Evolutionary conservation across 2,797 vertebrate genomes (phyloP), one percentile per base, ranked within the genome.

Genomic region (Cyclura pinguis): DNA sequence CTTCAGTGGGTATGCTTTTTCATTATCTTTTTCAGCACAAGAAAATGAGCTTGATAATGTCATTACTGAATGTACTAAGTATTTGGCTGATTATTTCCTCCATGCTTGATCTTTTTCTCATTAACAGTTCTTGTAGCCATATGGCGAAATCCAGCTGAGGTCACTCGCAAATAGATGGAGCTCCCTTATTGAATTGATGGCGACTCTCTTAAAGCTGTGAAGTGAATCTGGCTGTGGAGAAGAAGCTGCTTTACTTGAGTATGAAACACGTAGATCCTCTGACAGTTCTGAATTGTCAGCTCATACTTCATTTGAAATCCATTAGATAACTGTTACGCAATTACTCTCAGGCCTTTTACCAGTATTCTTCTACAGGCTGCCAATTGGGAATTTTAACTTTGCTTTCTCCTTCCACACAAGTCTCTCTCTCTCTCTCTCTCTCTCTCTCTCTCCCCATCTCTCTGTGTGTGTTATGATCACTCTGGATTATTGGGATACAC

Each of bases 311-410:
- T 93, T 93, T 91, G 90, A 93, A 93, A 27, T 87, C 88, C 82
- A 93, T 94, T 94, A 94, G 18, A 88, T 86, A 74, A 81, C 87
- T 87, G 57, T 52, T 94, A 91, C 92, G 90, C 94, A 95, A 93
- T 90, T 87, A 94, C 67, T 92, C 91, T 88, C 92, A 95, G 92
- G 69, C 69, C 87, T 89, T 95, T 80, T 95, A 80, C 82, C 84
- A 92, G 72, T 80, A 20, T 89, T 95, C 85, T 93, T 83, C 87
- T 87, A 92, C 91, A 88, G 29, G 78, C 6, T 32, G 55, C 18
- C 18, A 59, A 59, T 57, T 20, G 80, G n/a, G 57, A 82, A 7
- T 38, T 82, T 69, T 69, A 69, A 29, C 27, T 32, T 12, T 69
- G 67, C 67, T 69, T 69, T 69, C 67, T 69, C 10, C 29, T 69